phyloP scores from a whole-genome alignment of 1,140 invertebrate species.

The Drosophila biarmipes region DNA sequence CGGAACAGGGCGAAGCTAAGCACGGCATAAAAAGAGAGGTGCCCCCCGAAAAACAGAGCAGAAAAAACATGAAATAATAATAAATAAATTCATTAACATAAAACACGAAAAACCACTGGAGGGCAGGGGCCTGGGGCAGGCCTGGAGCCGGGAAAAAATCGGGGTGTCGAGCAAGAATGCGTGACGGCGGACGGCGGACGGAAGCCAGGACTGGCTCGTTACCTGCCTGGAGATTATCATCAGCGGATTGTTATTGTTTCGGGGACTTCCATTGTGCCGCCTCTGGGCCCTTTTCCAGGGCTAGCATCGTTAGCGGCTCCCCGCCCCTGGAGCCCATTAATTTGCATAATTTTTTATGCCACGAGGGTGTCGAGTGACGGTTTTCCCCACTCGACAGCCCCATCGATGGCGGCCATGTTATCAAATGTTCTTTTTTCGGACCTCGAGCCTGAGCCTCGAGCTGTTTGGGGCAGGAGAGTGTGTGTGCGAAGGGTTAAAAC shows the following conservation, averaged over 20 bases:
- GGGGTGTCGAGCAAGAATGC: constrained; percentile 37
- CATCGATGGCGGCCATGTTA: constrained; percentile 34
- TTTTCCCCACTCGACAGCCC: constrained; percentile 25
- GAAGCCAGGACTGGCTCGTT: constrained; percentile 57
- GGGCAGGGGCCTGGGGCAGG: neutral
- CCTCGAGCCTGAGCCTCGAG: neutral
- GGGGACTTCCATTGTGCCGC: constrained; percentile 52
- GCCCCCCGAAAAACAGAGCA: constrained; percentile 5
- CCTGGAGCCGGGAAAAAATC: neutral
- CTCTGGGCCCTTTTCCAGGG: constrained; percentile 5
- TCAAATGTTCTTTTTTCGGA: constrained; percentile 21
- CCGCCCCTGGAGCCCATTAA: constrained; percentile 6
- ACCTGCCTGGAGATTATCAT: constrained; percentile 74
- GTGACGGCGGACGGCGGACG: constrained; percentile 62
- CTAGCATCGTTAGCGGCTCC: constrained; percentile 38
- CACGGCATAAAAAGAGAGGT: constrained; percentile 24
- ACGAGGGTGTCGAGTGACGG: constrained; percentile 6
- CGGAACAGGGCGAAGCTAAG: constrained; percentile 13
- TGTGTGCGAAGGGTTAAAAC: constrained; percentile 53
- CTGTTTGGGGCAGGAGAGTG: neutral
- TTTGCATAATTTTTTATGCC: constrained; percentile 50
- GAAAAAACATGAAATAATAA: constrained; percentile 71
- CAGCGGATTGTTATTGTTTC: constrained; percentile 69
- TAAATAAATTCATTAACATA: constrained; percentile 82
- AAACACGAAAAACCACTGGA: constrained; percentile 41